Evolutionary conservation across 1,140 invertebrate species (phyloP), one percentile per base, ranked within the genome.

Genomic region (Carposina sasakii): DNA sequence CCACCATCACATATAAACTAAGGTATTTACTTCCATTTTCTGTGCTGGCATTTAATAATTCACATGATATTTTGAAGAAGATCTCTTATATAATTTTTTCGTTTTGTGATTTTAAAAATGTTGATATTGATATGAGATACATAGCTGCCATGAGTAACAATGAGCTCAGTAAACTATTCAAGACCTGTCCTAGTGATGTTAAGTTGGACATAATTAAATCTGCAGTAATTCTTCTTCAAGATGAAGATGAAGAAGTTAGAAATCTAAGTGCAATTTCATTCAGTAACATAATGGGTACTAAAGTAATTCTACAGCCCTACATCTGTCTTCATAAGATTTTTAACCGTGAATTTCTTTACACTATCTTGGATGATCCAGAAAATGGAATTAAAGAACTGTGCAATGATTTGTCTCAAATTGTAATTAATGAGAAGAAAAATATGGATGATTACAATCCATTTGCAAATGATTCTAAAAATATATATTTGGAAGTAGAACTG

Each of bases 181-280:
- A 45, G 15, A 56, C 30, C 24, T 58, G 72, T 47, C 10, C 54
- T 16, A 63, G 74, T 61, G 42, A 55, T 48, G 40, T 71, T 13
- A 85, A 72, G 71, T 57, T 73, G n/a, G 67, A 57, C 54, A 48
- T 60, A 10, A 60, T 83, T n/a, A 71, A 72, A 52, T 52, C 74
- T 22, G 67, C 70, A 34, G 24, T 84, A 22, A 67, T 74, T 34
- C 57, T 85, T 1, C 52, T 85, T 21, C 83, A 85, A 75, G 85
- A 85, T 61, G 85, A 86, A 60, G 74, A 85, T 55, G 71, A 75
- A 48, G 67, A 72, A 60, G 58, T 86, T n/a, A 69, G 83, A 54
- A 63, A 66, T 50, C 50, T 67, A 43, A 73, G 65, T 68, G 57
- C 71, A 12, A 19, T 77, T 75, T 54, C 71, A 39, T 21, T 71